Evolutionary conservation across 2,797 vertebrate genomes (phyloP), one percentile per base, ranked within the genome.

Genomic region (Gallirallus australis): DNA sequence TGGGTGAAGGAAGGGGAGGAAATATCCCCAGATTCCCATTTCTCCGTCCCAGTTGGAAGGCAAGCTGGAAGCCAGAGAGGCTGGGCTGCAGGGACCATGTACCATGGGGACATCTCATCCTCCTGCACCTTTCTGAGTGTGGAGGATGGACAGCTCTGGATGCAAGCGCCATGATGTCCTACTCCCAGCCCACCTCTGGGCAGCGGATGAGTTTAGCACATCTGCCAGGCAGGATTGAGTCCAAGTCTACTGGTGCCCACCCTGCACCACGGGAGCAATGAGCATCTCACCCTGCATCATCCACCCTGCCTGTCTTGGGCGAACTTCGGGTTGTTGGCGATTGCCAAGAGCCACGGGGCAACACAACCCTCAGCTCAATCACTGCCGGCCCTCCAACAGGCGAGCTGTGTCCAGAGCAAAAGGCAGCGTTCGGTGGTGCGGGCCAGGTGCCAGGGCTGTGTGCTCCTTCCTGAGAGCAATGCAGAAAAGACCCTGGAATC

Each of bases 401-500:
- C 0, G 3, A 56, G 76, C 33, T 3, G 42, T 1, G 9, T 84
- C 60, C 90, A 48, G 92, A 13, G 75, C 0, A 0, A 64, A 78
- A 79, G 63, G 80, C 86, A 45, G 70, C 1, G 0, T 54, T 81
- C 9, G 33, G 93, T 56, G 78, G 56, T 39, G 76, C 8, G 8
- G 95, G 92, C 56, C 0, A 0, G 57, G 71, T 0, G 78, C 94
- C 93, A 91, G 83, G 0, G 1, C 83, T 69, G 48, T 14, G 56
- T 6, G 64, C 86, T 94, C 72, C 72, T 92, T 92, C 72, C 91
- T 87, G 72, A 0, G 2, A 95, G 93, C 84, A 57, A 75, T 0
- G 2, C 89, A 12, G 28, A 87, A 83, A 37, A 72, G 96, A 68
- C 95, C 96, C 86, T 96, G 95, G 91, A 96, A 93, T 92, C 92